Base-by-base conservation (phyloP, 2,797 vertebrate genomes). In the Echeneis naucrates region DNA sequence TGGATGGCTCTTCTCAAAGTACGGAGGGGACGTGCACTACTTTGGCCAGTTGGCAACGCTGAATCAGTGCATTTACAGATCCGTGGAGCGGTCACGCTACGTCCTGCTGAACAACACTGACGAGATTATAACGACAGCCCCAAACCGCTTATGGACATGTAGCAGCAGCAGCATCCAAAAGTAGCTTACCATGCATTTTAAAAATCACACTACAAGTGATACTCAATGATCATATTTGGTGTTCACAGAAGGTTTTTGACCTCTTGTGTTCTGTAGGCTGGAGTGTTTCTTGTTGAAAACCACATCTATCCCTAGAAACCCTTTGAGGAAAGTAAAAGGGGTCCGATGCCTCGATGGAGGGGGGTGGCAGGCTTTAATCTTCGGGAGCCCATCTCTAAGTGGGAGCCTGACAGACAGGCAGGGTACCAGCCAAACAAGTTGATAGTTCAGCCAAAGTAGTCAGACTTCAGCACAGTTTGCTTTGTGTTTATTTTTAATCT, bases 21-120 rank as follows among this genome's bases (percentile, higher is more conserved):
- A 56, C 2, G 70, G 78, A 4, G 92, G 87, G 0, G 88, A 94
- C 19, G 0, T 93, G 4, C 91, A 92, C 24, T 93, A 93, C 78
- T 91, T 5, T 12, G 90, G 90, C 35, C 92, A 94, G 59, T 14
- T 90, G 35, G 52, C 88, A n/a, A 89, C 91, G 0, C 83, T 94
- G 0, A 94, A 92, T 12, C 92, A 92, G 51, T 93, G 92, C 47
- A 57, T 92, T 17, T 91, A 94, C 66, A 85, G 89, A 57, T 86
- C 88, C 64, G 94, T 93, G 92, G 76, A 87, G 3, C 56, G 54
- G 5, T 92, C 88, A 0, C 83, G 65, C 53, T 93, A 90, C 7
- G 78, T 92, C 42, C 63, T 91, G 51, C 17, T 94, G 45, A 84
- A 89, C 14, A 92, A 93, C 62, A 83, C 91, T 5, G 93, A 93